Evolutionary conservation across 2,113 vertebrate species (phyloP).

Genomic region (Crotalus viridis): DNA sequence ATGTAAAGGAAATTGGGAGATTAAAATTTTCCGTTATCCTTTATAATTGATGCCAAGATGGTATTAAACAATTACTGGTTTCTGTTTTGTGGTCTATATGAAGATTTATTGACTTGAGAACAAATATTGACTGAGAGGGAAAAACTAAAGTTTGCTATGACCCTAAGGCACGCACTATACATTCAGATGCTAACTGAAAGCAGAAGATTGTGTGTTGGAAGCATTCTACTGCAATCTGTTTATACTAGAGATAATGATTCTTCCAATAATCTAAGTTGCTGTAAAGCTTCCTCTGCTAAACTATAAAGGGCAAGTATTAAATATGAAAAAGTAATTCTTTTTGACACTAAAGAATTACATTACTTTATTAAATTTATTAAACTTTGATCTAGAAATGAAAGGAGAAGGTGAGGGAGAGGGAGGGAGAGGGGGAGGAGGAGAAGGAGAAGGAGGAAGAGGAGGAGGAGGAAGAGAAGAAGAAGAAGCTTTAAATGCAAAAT

Average conservation of each 20-base stretch:
- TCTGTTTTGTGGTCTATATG: constrained; percentile 55
- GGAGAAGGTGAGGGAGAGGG: too few species aligned
- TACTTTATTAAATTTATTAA: background rate
- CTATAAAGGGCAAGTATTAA: constrained; percentile 7
- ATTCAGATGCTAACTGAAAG: constrained; percentile 49
- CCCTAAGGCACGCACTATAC: constrained; percentile 29
- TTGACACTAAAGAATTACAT: constrained; percentile 42
- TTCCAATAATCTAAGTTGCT: constrained; percentile 26
- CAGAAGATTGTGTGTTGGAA: constrained; percentile 29
- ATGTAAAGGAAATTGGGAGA: constrained; percentile 66
- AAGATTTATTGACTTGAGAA: constrained; percentile 62
- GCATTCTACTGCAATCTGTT: constrained; percentile 26
- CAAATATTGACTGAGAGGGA: constrained; percentile 41
- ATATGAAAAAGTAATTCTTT: constrained; percentile 12
- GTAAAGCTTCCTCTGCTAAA: background rate
- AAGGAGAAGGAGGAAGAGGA: too few species aligned
- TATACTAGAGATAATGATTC: constrained; percentile 20
- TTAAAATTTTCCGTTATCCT: constrained; percentile 60
- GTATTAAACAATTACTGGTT: constrained; percentile 63
- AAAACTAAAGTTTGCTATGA: constrained; percentile 29
- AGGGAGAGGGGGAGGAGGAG: too few species aligned
- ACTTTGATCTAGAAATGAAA: too few species aligned
- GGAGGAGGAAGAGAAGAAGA: too few species aligned
- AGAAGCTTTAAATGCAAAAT: background rate
- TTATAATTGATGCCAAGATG: constrained; percentile 68